Conservation (phyloP, 2,797 vertebrate genomes). For the Xerus rutilus region DNA sequence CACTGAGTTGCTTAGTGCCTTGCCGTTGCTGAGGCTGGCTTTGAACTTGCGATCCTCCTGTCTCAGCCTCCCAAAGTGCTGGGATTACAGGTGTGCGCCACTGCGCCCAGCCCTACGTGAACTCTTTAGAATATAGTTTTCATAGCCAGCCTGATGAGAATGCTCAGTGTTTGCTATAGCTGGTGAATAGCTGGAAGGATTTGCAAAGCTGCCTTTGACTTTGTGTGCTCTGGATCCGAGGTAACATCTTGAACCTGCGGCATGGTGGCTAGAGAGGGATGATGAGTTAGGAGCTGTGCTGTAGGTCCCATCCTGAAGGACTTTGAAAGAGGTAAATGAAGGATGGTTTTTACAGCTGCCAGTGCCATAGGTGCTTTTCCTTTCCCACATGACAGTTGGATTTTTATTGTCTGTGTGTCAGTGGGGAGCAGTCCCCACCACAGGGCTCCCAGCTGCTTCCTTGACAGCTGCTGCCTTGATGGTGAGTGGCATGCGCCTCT, state of each 20-base stretch:
- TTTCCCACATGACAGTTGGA: neutral
- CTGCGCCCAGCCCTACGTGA: neutral
- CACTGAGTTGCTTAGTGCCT: no score
- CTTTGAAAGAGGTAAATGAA: no score
- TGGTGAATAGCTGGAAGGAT: neutral
- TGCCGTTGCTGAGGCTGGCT: no score
- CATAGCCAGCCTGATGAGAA: neutral
- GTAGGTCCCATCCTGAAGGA: neutral
- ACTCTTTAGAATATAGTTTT: neutral
- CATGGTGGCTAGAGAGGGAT: neutral
- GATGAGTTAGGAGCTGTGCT: neutral
- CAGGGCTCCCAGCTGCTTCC: neutral
- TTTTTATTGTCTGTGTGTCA: no score
- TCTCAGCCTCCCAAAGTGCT: no score
- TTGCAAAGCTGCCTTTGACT: neutral
- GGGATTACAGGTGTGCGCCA: no score
- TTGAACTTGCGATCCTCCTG: no score
- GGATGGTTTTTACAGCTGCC: neutral
- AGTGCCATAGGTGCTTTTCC: neutral
- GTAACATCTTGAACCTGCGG: neutral
- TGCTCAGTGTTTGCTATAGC: neutral
- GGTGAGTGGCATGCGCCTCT: neutral
- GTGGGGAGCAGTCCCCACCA: neutral
- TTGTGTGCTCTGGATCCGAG: neutral
- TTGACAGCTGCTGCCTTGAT: neutral